Evolutionary conservation across 2,797 vertebrate species (phyloP).

Genomic region (Coilia nasus): DNA sequence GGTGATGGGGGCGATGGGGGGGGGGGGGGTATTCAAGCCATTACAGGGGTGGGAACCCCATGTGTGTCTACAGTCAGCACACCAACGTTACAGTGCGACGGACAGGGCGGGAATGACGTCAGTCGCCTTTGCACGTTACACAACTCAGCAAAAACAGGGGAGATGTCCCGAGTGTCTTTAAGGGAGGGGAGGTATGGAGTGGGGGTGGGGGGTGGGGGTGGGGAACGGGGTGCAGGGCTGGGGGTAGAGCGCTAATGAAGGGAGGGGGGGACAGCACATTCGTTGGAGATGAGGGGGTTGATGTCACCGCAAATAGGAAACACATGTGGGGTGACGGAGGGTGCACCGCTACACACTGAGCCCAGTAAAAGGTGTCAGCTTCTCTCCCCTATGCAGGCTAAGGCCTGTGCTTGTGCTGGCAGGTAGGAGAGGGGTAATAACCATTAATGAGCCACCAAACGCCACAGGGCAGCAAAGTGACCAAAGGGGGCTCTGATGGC

Average conservation of each 20-base stretch:
- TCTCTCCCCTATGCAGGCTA: background rate
- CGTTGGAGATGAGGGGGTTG: background rate
- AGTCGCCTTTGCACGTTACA: background rate
- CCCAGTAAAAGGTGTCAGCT: background rate
- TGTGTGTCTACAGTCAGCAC: background rate
- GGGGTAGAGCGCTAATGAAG: background rate
- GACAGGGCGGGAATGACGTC: background rate
- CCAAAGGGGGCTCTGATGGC: background rate
- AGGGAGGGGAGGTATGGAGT: no score
- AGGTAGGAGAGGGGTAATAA: background rate
- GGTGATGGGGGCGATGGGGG: background rate
- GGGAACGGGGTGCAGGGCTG: no score
- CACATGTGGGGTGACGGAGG: background rate
- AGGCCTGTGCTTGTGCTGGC: no score
- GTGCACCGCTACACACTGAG: background rate
- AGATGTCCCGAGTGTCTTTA: background rate
- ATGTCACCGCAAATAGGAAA: constrained; percentile 17
- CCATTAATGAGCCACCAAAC: background rate
- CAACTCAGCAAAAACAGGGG: background rate
- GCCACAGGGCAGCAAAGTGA: background rate
- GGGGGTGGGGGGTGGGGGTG: no score
- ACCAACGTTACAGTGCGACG: constrained; percentile 28
- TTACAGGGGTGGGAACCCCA: constrained; percentile 2
- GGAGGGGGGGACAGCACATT: background rate
- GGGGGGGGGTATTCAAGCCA: background rate